Percentiles rank a stretch among this genome's conserved stretches.
Conservation (phyloP, 1,140 invertebrate species). For the Calephelis nemesis region DNA sequence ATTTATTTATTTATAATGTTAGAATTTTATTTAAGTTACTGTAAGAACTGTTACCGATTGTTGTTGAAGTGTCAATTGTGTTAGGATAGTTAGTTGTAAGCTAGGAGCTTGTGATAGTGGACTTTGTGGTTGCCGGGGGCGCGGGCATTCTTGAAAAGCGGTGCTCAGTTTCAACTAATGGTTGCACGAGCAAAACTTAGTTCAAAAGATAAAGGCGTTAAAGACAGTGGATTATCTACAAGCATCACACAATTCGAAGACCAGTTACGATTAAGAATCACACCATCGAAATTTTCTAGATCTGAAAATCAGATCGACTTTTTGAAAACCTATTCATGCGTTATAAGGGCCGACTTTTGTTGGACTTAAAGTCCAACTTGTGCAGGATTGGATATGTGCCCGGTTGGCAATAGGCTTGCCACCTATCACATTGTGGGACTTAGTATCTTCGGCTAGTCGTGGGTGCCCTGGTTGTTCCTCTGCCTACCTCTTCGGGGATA, state of each 20-base stretch:
- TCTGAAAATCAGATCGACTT: no score
- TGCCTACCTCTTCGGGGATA: no score
- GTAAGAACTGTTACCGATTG: conserved; percentile 65
- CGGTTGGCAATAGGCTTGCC: no score
- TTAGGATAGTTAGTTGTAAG: conserved; percentile 67
- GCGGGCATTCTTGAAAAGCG: conserved; percentile 2
- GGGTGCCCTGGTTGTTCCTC: no score
- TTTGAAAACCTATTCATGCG: no score
- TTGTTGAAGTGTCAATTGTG: conserved; percentile 74
- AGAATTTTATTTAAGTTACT: conserved; percentile 71
- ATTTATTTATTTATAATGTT: no score
- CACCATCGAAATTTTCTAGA: no score
- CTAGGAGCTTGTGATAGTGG: conserved; percentile 71
- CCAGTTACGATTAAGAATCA: not conserved
- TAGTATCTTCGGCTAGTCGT: no score
- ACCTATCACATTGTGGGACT: no score
- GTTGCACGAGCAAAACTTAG: conserved; percentile 2
- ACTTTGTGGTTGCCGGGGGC: conserved; percentile 6
- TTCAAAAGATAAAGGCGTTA: not conserved
- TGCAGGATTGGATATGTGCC: no score
- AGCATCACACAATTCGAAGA: conserved; percentile 8
- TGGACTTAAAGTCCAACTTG: no score
- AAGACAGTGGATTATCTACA: conserved; percentile 4
- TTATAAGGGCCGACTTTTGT: no score
- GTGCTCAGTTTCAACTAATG: conserved; percentile 4